Base-by-base conservation (phyloP, 2,797 vertebrate species). In the Anniella stebbinsi region DNA sequence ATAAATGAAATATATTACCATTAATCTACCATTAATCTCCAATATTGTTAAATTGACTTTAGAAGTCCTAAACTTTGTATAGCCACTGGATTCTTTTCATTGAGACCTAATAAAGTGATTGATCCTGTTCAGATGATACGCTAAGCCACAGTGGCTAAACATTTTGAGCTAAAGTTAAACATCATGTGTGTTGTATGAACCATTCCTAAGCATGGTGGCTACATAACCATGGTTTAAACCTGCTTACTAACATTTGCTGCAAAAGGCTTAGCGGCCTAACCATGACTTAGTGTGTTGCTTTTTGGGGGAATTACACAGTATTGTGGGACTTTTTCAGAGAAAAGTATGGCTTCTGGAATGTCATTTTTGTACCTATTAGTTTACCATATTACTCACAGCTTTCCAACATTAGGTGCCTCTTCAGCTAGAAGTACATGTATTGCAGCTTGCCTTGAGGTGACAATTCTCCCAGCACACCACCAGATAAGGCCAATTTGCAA, bases 341-440 rank as follows among this genome's bases (percentile, higher is more conserved):
- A 45, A n/a, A 72, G 3, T 48, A 18, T 87, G 90, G 51, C 38
- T 17, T 72, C 57, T 91, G 36, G 10, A 82, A 91, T 48, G 63
- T 69, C 33, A 12, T 0, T 94, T 85, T 91, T 15, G 66, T 70
- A 30, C 10, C 10, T 73, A 45, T 92, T 86, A 30, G 91, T 91
- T 91, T 38, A 25, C 67, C 28, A 0, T 84, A 4, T 4, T 12
- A 86, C 11, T 80, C 67, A 88, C 80, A 91, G 76, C 60, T 88
- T 90, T n/a, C 78, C 21, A 23, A 23, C 2, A 2, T 38, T 10
- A 67, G 63, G 45, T n/a, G 30, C 1, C 66, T 91, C 70, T 92
- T 94, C 60, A 87, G 63, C 83, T 63, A 2, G 25, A 86, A 36
- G 2, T n/a, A 0, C 33, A 3, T n/a, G 63, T 72, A 45, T 67